Conservation (phyloP, 2,888 invertebrate species). For the Tipula confusa region DNA sequence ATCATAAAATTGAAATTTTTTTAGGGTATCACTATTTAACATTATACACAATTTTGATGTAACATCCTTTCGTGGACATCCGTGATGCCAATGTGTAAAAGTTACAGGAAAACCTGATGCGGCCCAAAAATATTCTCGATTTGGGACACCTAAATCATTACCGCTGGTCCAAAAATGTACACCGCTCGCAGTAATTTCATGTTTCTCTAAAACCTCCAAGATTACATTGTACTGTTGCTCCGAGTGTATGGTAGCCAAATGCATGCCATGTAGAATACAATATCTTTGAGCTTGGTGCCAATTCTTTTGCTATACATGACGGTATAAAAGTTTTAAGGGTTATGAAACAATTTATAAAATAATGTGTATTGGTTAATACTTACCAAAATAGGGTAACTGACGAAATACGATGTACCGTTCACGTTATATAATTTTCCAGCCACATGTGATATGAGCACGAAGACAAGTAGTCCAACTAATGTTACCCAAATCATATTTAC, state of each 20-base stretch:
- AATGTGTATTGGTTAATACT: too few species aligned
- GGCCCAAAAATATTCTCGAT: neutral
- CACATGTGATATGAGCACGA: neutral
- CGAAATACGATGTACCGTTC: neutral
- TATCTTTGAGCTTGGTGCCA: neutral
- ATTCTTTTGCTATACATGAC: neutral
- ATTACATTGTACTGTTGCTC: neutral
- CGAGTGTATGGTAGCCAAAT: neutral
- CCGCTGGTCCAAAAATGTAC: neutral
- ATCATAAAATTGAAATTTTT: neutral
- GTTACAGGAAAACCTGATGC: neutral
- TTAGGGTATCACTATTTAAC: neutral
- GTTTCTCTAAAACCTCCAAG: neutral
- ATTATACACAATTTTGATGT: neutral
- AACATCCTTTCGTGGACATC: neutral
- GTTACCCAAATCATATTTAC: neutral
- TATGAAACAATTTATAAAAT: too few species aligned
- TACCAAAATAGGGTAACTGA: neutral
- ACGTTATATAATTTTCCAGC: neutral
- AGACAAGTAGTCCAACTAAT: neutral
- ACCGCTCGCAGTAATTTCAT: neutral
- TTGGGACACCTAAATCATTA: neutral
- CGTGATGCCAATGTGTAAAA: neutral
- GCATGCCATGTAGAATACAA: neutral
- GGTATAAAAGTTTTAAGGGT: neutral